These are phyloP conservation scores for Platynereis dumerilii DNA, from an alignment of 2,888 invertebrate species.

Conservation along the genomic window DNA sequence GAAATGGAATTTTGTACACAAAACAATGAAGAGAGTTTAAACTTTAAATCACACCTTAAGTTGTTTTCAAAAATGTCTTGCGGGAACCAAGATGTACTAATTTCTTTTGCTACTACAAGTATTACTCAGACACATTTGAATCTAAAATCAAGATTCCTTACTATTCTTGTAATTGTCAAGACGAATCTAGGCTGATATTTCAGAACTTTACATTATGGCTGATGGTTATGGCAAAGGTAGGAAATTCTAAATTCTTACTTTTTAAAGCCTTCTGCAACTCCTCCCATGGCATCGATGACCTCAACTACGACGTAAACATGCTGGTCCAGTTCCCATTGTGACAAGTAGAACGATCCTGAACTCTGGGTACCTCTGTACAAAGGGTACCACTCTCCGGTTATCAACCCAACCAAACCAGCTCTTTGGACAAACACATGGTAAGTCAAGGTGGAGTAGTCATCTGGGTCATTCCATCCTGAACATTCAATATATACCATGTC, in stretches of 20 bases:
- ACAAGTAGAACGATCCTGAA: not conserved
- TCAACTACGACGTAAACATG: not conserved
- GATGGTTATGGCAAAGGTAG: too few species aligned
- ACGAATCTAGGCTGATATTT: too few species aligned
- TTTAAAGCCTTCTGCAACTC: not conserved
- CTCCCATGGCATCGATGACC: constrained; percentile 14
- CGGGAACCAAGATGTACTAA: too few species aligned
- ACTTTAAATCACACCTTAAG: not conserved
- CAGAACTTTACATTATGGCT: too few species aligned
- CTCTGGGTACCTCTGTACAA: constrained; percentile 12
- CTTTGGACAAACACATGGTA: not conserved
- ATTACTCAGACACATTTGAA: too few species aligned
- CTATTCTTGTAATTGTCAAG: too few species aligned
- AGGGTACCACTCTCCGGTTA: constrained; percentile 7
- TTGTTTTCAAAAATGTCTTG: too few species aligned
- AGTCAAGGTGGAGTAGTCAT: not conserved
- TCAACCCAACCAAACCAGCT: too few species aligned
- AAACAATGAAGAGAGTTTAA: not conserved
- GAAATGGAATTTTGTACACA: not conserved
- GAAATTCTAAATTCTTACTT: constrained; percentile 16
- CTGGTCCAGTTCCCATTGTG: constrained; percentile 2
- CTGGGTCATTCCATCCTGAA: constrained; percentile 6
- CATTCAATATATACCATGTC: not conserved
- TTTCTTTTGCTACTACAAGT: too few species aligned
- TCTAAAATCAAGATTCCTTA: too few species aligned